These are phyloP conservation scores for Xestia c-nigrum DNA, from an alignment of 2,888 invertebrate species.

Conservation along the genomic window DNA sequence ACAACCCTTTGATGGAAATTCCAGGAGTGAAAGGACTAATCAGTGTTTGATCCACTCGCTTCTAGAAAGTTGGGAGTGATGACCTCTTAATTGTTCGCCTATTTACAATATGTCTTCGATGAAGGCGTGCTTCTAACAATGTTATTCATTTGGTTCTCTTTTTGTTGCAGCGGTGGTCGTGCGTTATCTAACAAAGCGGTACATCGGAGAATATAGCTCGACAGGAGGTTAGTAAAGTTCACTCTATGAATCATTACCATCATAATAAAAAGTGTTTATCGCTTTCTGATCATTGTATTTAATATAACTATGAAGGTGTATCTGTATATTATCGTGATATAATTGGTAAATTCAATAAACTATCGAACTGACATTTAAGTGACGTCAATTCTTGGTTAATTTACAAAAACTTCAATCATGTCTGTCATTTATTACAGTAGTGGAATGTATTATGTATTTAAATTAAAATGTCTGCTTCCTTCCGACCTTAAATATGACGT, in stretches of 20 bases:
- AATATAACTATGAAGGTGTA: constrained; percentile 27
- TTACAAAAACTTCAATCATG: constrained; percentile 49
- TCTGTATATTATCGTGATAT: constrained; percentile 14
- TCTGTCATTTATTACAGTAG: constrained; percentile 50
- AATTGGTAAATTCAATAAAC: constrained; percentile 46
- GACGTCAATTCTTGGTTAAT: constrained; percentile 60
- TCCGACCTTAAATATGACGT: constrained; percentile 77
- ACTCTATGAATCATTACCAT: constrained; percentile 55
- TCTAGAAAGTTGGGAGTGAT: constrained; percentile 86
- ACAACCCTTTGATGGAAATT: constrained; percentile 80
- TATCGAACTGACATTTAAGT: constrained; percentile 49
- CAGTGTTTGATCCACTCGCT: constrained; percentile 75
- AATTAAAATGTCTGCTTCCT: constrained; percentile 74
- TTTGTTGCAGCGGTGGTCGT: constrained; percentile 94
- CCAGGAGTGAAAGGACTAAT: constrained; percentile 88
- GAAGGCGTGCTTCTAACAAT: constrained; percentile 65
- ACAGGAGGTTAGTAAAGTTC: constrained; percentile 92
- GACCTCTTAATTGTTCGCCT: constrained; percentile 80
- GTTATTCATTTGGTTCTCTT: constrained; percentile 72
- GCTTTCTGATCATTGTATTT: constrained; percentile 35
- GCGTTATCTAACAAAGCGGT: constrained; percentile 94
- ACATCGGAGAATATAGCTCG: constrained; percentile 95
- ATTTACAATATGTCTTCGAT: constrained; percentile 71
- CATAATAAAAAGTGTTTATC: constrained; percentile 45
- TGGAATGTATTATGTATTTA: constrained; percentile 62